A percentile compares a stretch with the other conserved stretches of the same genome.
These are phyloP conservation scores for Phrynosoma blainvillii DNA, from an alignment of 2,113 vertebrate genomes.

Conservation along the genomic window DNA sequence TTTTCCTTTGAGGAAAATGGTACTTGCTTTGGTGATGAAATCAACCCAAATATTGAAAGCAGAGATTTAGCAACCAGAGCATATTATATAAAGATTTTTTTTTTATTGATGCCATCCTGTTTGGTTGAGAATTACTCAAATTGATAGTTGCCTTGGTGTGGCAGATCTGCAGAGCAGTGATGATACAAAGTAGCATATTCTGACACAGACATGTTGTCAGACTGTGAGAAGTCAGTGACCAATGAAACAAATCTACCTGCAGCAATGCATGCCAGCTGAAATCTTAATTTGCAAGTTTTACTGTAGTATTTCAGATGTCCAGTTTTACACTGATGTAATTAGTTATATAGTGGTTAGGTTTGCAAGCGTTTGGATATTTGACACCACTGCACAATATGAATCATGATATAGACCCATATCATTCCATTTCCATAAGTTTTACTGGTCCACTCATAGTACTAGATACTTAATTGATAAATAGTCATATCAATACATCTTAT, in stretches of 20 bases:
- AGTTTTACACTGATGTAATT: neutral
- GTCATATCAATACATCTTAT: neutral
- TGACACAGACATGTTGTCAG: neutral
- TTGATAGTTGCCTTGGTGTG: neutral
- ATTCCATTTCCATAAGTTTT: neutral
- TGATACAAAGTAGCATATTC: neutral
- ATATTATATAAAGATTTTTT: neutral
- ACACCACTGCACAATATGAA: neutral
- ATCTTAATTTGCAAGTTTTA: neutral
- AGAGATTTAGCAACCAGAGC: neutral
- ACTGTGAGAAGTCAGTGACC: neutral
- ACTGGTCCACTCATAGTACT: neutral
- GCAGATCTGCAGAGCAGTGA: neutral
- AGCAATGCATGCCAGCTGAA: neutral
- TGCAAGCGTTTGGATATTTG: neutral
- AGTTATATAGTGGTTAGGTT: neutral
- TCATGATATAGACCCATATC: neutral
- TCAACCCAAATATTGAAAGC: neutral
- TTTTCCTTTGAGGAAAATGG: slow-evolving; percentile 37
- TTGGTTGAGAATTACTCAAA: slow-evolving; percentile 6
- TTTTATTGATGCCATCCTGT: neutral
- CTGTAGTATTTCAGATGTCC: neutral
- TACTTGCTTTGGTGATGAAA: neutral
- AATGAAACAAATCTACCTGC: neutral
- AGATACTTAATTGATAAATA: neutral